These are phyloP conservation scores for Phocoena phocoena DNA, from an alignment of 2,113 vertebrate species.

Conservation along the genomic window DNA sequence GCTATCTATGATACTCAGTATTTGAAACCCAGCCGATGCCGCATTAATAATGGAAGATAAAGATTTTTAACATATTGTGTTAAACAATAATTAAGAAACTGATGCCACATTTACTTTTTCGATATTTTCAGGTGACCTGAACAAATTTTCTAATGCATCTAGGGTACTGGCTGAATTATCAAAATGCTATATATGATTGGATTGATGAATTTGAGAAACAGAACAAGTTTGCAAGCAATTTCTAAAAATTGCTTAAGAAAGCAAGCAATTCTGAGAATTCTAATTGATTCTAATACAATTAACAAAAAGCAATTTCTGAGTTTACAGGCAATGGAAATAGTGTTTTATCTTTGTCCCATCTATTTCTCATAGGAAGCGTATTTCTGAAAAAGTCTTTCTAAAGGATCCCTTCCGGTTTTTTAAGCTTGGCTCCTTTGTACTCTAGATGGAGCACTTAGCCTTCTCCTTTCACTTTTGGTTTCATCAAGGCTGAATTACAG, in stretches of 20 bases:
- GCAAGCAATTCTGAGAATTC: neutral
- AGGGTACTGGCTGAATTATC: neutral
- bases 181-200: neutral
- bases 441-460: slow-evolving; percentile 60
- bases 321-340: neutral
- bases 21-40: neutral
- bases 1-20: neutral
- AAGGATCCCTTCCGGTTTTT: neutral
- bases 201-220: neutral
- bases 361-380: neutral
- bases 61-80: neutral
- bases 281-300: neutral
- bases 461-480: slow-evolving; percentile 18
- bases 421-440: slow-evolving; percentile 41
- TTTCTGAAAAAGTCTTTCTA: neutral
- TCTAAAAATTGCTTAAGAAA: neutral
- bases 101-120: neutral
- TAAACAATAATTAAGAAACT: neutral
- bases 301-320: neutral
- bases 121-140: neutral
- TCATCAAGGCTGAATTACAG: neutral
- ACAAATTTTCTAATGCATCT: neutral
- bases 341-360: neutral
- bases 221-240: neutral
- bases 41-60: neutral